These are phyloP conservation scores for Orthosia gothica DNA, from an alignment of 2,888 invertebrate genomes.

Conservation along the genomic window DNA sequence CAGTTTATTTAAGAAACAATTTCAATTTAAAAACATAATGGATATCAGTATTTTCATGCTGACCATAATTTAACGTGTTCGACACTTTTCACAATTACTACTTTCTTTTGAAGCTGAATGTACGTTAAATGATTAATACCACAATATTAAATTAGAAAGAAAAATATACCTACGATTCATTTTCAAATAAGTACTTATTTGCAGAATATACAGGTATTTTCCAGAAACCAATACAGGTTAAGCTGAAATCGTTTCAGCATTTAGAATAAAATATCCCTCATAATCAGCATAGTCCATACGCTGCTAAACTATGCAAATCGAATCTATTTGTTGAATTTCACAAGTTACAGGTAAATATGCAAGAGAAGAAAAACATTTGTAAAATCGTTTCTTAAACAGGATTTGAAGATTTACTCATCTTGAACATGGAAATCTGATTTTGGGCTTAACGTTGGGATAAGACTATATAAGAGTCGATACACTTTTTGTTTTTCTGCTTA, in stretches of 20 bases:
- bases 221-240: no score
- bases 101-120: background rate
- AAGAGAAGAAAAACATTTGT: background rate
- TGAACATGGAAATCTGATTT: background rate
- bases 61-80: no score
- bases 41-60: no score
- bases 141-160: no score
- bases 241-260: background rate
- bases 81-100: no score
- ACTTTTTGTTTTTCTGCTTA: slow-evolving; percentile 1
- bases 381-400: slow-evolving; percentile 21
- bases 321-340: slow-evolving; percentile 28
- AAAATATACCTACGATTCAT: background rate
- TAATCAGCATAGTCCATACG: background rate
- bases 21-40: no score
- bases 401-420: slow-evolving; percentile 12
- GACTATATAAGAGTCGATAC: background rate
- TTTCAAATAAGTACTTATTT: background rate
- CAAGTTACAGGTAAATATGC: slow-evolving; percentile 6
- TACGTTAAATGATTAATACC: no score
- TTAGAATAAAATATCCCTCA: background rate
- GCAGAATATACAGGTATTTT: no score
- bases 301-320: slow-evolving; percentile 24
- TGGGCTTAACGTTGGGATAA: slow-evolving; percentile 5
- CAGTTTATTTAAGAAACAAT: no score